These are phyloP conservation scores for Mohoua ochrocephala DNA, from an alignment of 2,113 vertebrate genomes.

Conservation along the genomic window DNA sequence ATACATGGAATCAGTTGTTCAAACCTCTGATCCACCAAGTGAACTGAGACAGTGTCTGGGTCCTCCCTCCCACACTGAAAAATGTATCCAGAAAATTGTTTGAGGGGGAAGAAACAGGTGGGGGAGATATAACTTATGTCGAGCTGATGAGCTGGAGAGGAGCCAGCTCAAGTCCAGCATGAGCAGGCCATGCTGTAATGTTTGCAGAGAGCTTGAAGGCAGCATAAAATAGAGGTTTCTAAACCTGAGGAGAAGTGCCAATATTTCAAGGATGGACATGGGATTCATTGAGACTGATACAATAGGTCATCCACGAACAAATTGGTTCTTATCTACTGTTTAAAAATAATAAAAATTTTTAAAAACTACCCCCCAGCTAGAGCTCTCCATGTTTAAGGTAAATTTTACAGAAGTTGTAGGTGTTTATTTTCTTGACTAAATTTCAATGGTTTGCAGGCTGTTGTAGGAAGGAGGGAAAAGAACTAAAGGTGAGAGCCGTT, in stretches of 20 bases:
- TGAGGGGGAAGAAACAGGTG: not conserved
- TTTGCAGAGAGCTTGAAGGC: not conserved
- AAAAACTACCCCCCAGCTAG: accelerated
- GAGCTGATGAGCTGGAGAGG: not conserved
- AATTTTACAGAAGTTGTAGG: not conserved
- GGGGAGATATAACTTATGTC: not conserved
- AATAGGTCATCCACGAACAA: not conserved
- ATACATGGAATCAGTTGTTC: not conserved
- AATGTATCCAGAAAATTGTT: not conserved
- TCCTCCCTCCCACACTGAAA: not conserved
- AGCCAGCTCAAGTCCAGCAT: not conserved
- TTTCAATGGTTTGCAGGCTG: not conserved
- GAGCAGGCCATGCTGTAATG: not conserved
- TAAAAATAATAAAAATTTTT: not conserved
- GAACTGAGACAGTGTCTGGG: not conserved
- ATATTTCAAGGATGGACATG: not conserved
- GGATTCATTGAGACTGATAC: not conserved
- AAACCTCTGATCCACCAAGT: not conserved
- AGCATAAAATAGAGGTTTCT: not conserved
- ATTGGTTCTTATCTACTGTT: not conserved
- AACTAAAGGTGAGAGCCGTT: not conserved
- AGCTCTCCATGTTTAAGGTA: not conserved
- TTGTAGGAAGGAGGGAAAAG: not conserved
- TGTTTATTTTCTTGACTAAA: not conserved
- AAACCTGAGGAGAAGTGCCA: not conserved